These are phyloP conservation scores for Eupithecia abbreviata DNA, from an alignment of 2,888 invertebrate genomes.

Conservation along the genomic window DNA sequence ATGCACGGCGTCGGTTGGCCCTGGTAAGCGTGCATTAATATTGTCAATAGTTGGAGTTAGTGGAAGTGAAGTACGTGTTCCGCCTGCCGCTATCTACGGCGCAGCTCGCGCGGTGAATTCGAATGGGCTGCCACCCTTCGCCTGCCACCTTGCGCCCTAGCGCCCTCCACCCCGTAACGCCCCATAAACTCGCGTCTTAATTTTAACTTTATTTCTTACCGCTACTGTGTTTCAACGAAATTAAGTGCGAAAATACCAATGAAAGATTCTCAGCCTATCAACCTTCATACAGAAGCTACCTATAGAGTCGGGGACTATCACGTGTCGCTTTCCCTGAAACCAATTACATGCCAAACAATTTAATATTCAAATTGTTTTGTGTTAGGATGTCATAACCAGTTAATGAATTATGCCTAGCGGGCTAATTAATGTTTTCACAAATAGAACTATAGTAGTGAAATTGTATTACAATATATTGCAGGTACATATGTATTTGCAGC, in stretches of 20 bases:
- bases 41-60: conserved; percentile 84
- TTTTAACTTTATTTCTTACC: conserved; percentile 84
- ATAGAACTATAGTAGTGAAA: conserved; percentile 22
- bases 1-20: conserved; percentile 74
- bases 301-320: not conserved
- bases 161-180: conserved; percentile 78
- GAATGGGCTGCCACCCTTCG: conserved; percentile 67
- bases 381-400: conserved; percentile 11
- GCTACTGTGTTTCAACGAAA: conserved; percentile 79
- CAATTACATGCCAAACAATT: conserved; percentile 4
- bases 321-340: conserved; percentile 8
- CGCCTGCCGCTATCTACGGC: conserved; percentile 83
- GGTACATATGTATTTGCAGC: conserved; percentile 25
- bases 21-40: conserved; percentile 83
- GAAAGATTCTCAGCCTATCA: conserved; percentile 69
- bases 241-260: conserved; percentile 81
- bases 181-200: conserved; percentile 84
- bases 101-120: conserved; percentile 81
- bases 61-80: conserved; percentile 84
- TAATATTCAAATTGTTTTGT: conserved; percentile 15
- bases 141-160: conserved; percentile 57
- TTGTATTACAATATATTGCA: conserved; percentile 32
- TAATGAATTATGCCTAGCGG: conserved; percentile 20
- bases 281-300: conserved; percentile 39
- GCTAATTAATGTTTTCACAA: conserved; percentile 35